Percentiles rank a stretch among this genome's conserved stretches.
phyloP scores from a whole-genome alignment of 2,797 vertebrate genomes.

The Sciurus vulgaris region DNA sequence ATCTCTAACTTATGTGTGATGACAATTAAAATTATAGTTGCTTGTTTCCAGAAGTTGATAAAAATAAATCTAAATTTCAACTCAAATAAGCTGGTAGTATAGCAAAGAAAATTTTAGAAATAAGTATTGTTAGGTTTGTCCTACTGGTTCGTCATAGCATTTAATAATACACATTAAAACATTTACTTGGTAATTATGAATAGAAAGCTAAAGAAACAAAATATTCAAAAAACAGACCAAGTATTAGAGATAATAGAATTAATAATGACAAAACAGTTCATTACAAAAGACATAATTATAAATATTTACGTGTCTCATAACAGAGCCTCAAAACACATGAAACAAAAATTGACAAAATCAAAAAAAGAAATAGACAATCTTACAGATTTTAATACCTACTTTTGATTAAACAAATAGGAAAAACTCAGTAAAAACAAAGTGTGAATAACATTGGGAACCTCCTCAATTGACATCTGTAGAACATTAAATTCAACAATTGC shows the following conservation, averaged over 20 bases:
- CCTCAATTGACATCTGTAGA: neutral
- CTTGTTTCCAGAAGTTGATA: slow-evolving; percentile 10
- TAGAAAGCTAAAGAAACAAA: slow-evolving; percentile 46
- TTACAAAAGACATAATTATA: neutral
- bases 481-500: neutral
- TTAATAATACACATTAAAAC: slow-evolving; percentile 32
- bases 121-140: neutral
- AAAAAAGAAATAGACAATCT: neutral
- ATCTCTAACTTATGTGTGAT: slow-evolving; percentile 7
- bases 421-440: slow-evolving; percentile 6
- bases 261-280: neutral
- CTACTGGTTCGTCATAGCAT: neutral
- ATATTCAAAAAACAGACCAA: neutral
- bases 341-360: neutral
- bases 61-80: neutral
- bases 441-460: neutral
- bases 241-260: neutral
- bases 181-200: slow-evolving; percentile 21
- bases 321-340: neutral
- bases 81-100: neutral
- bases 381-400: neutral
- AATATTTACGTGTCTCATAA: neutral
- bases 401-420: neutral
- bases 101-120: slow-evolving; percentile 22
- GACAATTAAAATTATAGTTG: neutral